Conservation (phyloP, 2,888 invertebrate species). For the Ophonus ardosiacus region DNA sequence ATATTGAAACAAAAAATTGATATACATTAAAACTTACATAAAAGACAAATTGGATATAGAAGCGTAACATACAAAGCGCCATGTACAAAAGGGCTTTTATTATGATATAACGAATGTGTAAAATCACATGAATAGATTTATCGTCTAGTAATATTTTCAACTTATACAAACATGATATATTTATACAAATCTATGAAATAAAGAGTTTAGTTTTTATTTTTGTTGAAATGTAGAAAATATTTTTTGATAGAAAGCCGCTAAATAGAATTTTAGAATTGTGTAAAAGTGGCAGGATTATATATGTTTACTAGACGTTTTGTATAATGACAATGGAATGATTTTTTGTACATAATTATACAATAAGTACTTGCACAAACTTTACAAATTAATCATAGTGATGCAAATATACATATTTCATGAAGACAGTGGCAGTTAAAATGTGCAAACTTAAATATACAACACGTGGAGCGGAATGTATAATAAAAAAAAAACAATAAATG, state of each 20-base stretch:
- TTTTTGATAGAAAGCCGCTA: neutral
- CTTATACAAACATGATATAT: neutral
- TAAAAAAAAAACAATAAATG: too few relatives aligned
- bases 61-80: conserved; percentile 57
- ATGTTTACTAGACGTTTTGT: conserved; percentile 13
- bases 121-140: conserved; percentile 7
- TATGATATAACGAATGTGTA: conserved; percentile 35
- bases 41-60: conserved; percentile 45
- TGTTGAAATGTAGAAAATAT: neutral
- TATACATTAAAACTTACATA: conserved; percentile 21
- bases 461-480: conserved; percentile 31
- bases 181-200: conserved; percentile 32
- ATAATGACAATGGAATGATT: conserved; percentile 52
- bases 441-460: conserved; percentile 25
- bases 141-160: conserved; percentile 19
- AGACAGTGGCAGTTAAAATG: conserved; percentile 24
- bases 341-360: conserved; percentile 54
- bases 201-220: neutral
- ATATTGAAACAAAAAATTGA: conserved; percentile 7
- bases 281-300: conserved; percentile 47
- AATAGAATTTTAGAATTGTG: neutral
- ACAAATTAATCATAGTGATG: conserved; percentile 40
- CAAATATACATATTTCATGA: conserved; percentile 24
- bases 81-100: conserved; percentile 55
- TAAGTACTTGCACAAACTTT: conserved; percentile 41